Conservation (phyloP, 2,888 invertebrate species). For the Orthosia gothica region DNA sequence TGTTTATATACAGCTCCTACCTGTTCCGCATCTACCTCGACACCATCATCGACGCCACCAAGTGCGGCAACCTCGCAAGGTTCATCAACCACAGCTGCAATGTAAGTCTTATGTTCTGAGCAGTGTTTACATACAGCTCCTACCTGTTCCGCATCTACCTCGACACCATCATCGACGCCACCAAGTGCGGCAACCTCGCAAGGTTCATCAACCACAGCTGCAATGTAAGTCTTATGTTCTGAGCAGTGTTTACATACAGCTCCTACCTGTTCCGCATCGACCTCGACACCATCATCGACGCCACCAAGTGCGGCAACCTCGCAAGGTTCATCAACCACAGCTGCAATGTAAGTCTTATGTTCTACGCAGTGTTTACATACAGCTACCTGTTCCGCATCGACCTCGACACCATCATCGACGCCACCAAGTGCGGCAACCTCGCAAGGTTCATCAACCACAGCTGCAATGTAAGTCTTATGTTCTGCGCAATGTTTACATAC, state of each 20-base stretch:
- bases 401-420: slow-evolving; percentile 99
- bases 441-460: slow-evolving; percentile 99
- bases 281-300: slow-evolving; percentile 99
- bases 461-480: slow-evolving; percentile 96
- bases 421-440: slow-evolving; percentile 99
- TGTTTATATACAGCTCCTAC: slow-evolving; percentile 99
- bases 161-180: slow-evolving; percentile 99
- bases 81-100: slow-evolving; percentile 99
- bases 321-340: slow-evolving; percentile 99
- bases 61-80: slow-evolving; percentile 99
- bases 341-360: too few species aligned
- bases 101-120: too few species aligned
- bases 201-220: slow-evolving; percentile 99
- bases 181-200: slow-evolving; percentile 99
- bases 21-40: slow-evolving; percentile 99
- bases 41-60: slow-evolving; percentile 99
- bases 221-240: slow-evolving; percentile 94
- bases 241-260: too few species aligned
- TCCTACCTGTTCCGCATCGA: slow-evolving; percentile 99
- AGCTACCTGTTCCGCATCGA: too few species aligned
- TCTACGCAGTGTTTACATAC: too few species aligned
- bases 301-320: slow-evolving; percentile 99
- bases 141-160: too few species aligned
- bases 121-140: too few species aligned
- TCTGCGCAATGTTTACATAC: too few species aligned